Evolutionary conservation across 1,140 invertebrate genomes (phyloP), one percentile per base, ranked within the genome.

Genomic region (Mylabris phalerata): DNA sequence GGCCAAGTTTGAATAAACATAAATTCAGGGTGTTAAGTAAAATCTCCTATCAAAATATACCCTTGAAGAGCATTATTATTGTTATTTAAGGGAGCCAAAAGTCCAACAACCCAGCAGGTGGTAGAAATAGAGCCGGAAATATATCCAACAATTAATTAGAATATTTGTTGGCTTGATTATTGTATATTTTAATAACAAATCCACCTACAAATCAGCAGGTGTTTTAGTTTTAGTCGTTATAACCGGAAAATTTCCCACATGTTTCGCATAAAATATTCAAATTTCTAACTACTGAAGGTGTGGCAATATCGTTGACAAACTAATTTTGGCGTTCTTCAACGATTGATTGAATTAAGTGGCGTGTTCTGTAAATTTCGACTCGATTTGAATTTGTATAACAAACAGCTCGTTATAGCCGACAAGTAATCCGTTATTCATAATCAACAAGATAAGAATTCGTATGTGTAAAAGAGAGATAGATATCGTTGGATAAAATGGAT

Each of bases 401-500:
- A 50, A 50, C 13, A 40, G 41, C 32, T 32, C 32, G 32, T 32
- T 32, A 32, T 32, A 32, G 32, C 32, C 32, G 32, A 32, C 32
- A 32, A 32, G 32, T 32, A 7, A 40, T 40, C 41, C 54, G 54
- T 47, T 57, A 57, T 57, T 41, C 51, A 48, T 51, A 58, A 58
- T 51, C 56, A 55, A 40, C n/a, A 42, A 46, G 45, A 54, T 10
- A 54, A 38, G 43, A 51, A 60, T 19, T 19, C 19, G 11, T 26
- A 47, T 3, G 10, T 13, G 19, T 4, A 13, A 47, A 24, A 60
- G 45, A 59, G 7, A 11, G 13, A 44, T 9, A 32, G 51, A 45
- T 48, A 11, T 25, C 19, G 26, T 58, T 19, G 19, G 19, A 19
- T 50, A 32, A 57, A 61, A 61, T 57, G 60, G 54, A 61, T 55